A percentile compares a stretch with the other conserved stretches of the same genome.
phyloP scores from a whole-genome alignment of 37 sponge, comb jelly and placozoan genomes.

The Spongilla lacustris region DNA sequence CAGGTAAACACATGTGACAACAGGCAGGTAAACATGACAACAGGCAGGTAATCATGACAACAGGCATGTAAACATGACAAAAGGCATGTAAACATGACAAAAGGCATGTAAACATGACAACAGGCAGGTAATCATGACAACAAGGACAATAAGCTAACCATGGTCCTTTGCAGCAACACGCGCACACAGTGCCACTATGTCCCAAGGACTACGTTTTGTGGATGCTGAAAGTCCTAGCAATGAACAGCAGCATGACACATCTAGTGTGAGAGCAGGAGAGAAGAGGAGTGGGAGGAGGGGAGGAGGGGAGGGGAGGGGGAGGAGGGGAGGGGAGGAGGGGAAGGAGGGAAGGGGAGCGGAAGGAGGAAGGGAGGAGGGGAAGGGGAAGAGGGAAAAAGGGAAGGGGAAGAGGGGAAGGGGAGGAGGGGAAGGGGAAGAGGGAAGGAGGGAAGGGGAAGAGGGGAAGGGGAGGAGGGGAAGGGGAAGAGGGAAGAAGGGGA shows the following conservation, averaged over 20 bases:
- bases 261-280: background rate
- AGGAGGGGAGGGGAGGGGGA: background rate
- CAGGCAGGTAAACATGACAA: no score
- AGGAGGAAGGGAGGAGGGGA: background rate
- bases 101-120: no score
- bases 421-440: background rate
- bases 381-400: background rate
- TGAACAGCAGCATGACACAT: slow-evolving; percentile 23
- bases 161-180: background rate
- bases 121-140: background rate
- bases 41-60: no score
- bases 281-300: background rate
- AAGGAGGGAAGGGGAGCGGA: no score
- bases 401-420: background rate
- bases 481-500: background rate
- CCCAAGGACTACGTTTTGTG: slow-evolving; percentile 40
- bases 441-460: background rate
- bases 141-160: background rate
- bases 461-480: background rate
- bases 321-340: background rate
- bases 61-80: no score
- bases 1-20: no score
- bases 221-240: slow-evolving; percentile 51
- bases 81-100: no score
- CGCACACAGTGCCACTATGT: slow-evolving; percentile 43